These are phyloP conservation scores for Parauchenoglanis punctatus DNA, from an alignment of 2,797 vertebrate genomes.

Conservation along the genomic window DNA sequence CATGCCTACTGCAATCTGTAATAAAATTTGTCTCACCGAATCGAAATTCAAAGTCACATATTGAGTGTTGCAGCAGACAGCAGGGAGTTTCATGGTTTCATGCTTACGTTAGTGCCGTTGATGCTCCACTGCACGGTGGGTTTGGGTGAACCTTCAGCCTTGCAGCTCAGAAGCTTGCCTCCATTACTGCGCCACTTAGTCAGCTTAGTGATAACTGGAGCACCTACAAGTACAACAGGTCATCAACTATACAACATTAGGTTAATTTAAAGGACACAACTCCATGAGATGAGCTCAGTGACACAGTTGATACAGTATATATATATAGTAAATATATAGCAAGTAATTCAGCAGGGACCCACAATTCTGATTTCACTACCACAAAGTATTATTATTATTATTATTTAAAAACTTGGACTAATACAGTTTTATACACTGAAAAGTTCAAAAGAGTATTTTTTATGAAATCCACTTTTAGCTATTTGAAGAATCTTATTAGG, in stretches of 20 bases:
- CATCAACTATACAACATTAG: neutral
- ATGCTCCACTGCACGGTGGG: constrained; percentile 90
- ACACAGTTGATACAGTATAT: neutral
- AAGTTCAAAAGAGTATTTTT: neutral
- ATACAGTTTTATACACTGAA: neutral
- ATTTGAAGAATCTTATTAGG: neutral
- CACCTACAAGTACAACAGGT: constrained; percentile 75
- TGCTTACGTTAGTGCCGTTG: constrained; percentile 77
- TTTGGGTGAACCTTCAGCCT: constrained; percentile 91
- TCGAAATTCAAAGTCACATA: neutral
- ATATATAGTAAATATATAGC: neutral
- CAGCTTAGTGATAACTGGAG: constrained; percentile 85
- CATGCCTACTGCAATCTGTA: neutral
- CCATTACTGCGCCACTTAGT: constrained; percentile 76
- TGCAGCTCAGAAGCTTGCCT: constrained; percentile 83
- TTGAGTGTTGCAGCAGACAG: neutral
- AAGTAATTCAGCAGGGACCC: neutral
- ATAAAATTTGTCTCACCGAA: neutral
- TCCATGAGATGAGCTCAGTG: neutral
- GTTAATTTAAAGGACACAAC: neutral
- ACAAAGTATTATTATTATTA: neutral
- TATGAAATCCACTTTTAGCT: neutral
- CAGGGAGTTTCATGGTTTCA: constrained; percentile 29
- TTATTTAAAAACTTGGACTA: neutral
- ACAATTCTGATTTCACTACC: neutral